A percentile compares a stretch with the other conserved stretches of the same genome.
Conservation (phyloP, 2,113 vertebrate genomes). For the Rhinopomastus cyanomelas region DNA sequence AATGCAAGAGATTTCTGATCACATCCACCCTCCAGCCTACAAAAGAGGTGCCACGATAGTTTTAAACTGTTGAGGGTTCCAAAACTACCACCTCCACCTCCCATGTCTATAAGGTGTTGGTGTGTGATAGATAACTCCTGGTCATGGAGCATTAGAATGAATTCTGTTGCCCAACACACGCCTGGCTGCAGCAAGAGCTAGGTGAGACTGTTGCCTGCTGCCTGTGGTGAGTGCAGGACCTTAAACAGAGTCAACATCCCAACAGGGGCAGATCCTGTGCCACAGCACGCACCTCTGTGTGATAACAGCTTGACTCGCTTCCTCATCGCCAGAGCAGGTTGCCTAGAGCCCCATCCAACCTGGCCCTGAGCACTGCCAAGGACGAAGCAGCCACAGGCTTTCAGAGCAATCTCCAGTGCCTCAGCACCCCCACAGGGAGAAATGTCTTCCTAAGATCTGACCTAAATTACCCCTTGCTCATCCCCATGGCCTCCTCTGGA, state of each 20-base stretch:
- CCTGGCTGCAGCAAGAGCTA: neutral
- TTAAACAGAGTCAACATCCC: neutral
- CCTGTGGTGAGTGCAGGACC: neutral
- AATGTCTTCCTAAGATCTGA: too few relatives aligned
- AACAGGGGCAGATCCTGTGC: neutral
- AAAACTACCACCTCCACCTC: neutral
- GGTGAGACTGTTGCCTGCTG: neutral
- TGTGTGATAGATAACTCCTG: neutral
- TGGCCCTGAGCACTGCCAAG: neutral
- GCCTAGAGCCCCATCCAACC: neutral
- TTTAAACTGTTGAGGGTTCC: neutral
- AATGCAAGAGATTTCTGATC: neutral
- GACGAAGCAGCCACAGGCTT: too few relatives aligned
- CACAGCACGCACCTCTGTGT: neutral
- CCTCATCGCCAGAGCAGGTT: neutral
- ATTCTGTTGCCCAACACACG: neutral
- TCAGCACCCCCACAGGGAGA: too few relatives aligned
- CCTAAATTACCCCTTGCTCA: too few relatives aligned
- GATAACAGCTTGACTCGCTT: neutral
- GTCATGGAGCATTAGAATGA: neutral
- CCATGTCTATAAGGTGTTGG: neutral
- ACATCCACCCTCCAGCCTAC: neutral
- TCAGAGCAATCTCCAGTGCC: too few relatives aligned
- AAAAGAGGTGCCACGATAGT: neutral
- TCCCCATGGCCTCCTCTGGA: too few relatives aligned